Evolutionary conservation across 2,797 vertebrate genomes (phyloP), one percentile per base, ranked within the genome.

Genomic region (Sebastes minor): DNA sequence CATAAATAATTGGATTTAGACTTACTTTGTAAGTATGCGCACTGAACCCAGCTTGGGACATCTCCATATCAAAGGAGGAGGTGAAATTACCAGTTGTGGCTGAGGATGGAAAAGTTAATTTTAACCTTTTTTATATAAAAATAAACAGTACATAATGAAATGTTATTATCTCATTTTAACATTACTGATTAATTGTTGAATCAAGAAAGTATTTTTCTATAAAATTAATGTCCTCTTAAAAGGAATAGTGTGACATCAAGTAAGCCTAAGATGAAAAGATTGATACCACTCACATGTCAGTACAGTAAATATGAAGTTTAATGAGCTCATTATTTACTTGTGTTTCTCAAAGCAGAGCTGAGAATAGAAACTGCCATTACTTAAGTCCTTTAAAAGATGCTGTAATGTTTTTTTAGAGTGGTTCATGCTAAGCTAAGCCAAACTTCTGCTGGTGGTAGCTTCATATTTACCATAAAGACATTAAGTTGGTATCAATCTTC

Each of bases 41-140:
- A 75, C 98, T 99, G 85, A 99, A 98, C 28, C 98, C 98, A 12
- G 97, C 94, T 88, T 99, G 98, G 76, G 98, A 98, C 98, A 99
- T 99, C 94, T 99, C 98, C 98, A 99, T 98, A 91, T 96, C 96
- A 88, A 98, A 99, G 12, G 97, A 98, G 2, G 97, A 95, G 3
- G 98, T 97, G 77, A 94, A 95, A 5, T 97, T 96, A 71, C 97
- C 96, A 53, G 92, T 95, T 18, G 98, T 99, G 76, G 97, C 98
- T 99, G 62, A 82, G 84, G 90, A 85, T 64, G 2, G 12, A 82
- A 78, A 82, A 65, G 13, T 3, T 22, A 0, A 76, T 22, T 65
- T 76, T 25, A 69, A 55, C 9, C 14, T 4, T 62, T 16, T 55
- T 18, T 8, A 55, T n/a, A 63, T 14, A 33, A 25, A 60, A 66